Base-by-base conservation (phyloP, 2,113 vertebrate genomes). In the Fregata magnificens region DNA sequence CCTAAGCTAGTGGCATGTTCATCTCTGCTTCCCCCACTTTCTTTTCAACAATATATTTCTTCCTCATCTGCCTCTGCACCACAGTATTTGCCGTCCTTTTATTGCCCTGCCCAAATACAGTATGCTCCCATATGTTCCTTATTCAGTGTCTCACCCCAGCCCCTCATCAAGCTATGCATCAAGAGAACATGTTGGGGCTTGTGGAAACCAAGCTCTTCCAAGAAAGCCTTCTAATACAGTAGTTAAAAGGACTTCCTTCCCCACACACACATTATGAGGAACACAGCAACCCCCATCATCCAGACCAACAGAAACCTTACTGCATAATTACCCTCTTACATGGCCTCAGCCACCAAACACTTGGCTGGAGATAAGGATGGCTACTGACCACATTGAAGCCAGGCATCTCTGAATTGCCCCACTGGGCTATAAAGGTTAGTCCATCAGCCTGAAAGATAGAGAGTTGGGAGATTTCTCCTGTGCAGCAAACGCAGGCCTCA, bases 351-450 rank as follows among this genome's bases (percentile, higher is more conserved):
- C 77, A 76, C n/a, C 31, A 42, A 63, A 26, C 16, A 12, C 42
- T 36, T 16, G 45, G 26, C 50, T 67, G 50, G 8, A 71, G 59
- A 63, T 42, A 84, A 70, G 29, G 29, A 21, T 89, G 38, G 26
- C 24, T 79, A 32, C 65, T 32, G 80, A 77, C 14, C 45, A 58
- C 34, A 28, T 15, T 0, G 2, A 86, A 69, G 20, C 15, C 0
- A 0, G 8, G 29, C 55, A 55, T 55, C n/a, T 52, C 81, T 40
- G 17, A 76, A 61, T 70, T 0, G 0, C 40, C n/a, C 20, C 28
- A 42, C 22, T 38, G n/a, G 65, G 69, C 69, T 89, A 47, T 55
- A 84, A 90, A 81, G 34, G 42, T 80, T 15, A 56, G 21, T 32
- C 26, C 31, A 26, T 36, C 55, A 81, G 20, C 61, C 52, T 76